A percentile compares a stretch with the other conserved stretches of the same genome.
Conservation (phyloP, 2,888 invertebrate genomes). For the Ernsta delagoae region DNA sequence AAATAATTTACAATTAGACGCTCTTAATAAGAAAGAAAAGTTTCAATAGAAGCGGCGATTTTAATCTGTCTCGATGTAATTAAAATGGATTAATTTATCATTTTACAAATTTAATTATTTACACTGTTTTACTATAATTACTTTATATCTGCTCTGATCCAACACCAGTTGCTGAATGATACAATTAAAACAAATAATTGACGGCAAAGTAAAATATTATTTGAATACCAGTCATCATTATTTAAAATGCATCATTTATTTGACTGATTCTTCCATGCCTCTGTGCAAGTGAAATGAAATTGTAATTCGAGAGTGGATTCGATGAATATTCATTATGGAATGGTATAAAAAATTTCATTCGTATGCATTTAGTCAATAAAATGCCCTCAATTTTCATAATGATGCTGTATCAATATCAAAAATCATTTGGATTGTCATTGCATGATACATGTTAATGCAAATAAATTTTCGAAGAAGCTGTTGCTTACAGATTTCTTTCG, state of each 20-base stretch:
- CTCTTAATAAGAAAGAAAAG: background rate
- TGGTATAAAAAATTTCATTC: conserved; percentile 29
- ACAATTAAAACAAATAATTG: background rate
- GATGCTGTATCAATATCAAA: too few relatives aligned
- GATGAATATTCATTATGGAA: conserved; percentile 31
- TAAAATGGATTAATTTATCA: background rate
- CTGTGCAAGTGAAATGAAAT: conserved; percentile 24
- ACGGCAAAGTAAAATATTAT: background rate
- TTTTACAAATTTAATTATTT: background rate
- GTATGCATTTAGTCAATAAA: background rate
- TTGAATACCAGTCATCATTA: conserved; percentile 5
- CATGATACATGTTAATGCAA: too few relatives aligned
- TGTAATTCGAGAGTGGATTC: conserved; percentile 24
- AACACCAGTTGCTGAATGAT: background rate
- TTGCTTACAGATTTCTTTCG: too few relatives aligned
- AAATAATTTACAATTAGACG: background rate
- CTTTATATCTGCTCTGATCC: background rate
- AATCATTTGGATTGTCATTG: too few relatives aligned
- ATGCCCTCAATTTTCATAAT: too few relatives aligned
- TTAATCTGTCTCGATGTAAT: background rate
- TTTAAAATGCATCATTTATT: conserved; percentile 30
- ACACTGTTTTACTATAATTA: background rate
- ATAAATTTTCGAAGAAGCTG: too few relatives aligned
- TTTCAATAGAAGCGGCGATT: background rate
- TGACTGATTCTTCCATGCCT: conserved; percentile 13